Evolutionary conservation across 2,888 invertebrate genomes (phyloP).

Genomic region (Leptinotarsa rubiginosa): DNA sequence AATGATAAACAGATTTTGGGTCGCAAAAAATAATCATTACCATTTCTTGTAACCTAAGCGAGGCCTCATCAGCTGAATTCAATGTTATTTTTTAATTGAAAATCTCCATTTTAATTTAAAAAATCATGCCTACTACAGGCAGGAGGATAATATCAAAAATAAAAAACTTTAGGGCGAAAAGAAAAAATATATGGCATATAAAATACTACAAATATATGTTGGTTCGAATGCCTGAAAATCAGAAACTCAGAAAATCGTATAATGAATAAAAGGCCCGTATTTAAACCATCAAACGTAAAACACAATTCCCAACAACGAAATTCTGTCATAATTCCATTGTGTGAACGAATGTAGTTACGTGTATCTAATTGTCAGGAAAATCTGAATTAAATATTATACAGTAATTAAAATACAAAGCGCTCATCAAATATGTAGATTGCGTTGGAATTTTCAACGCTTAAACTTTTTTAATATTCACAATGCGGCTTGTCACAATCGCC

Average conservation of each 20-base stretch:
- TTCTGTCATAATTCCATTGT: constrained; percentile 63
- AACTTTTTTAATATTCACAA: constrained; percentile 66
- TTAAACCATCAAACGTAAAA: constrained; percentile 57
- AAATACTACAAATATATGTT: no score
- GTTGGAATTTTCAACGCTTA: constrained; percentile 66
- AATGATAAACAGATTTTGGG: no score
- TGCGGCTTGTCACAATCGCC: constrained; percentile 40
- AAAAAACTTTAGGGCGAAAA: no score
- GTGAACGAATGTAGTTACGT: constrained; percentile 60
- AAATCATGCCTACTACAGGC: no score
- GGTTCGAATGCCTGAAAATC: no score
- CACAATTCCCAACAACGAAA: constrained; percentile 61
- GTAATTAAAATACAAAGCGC: constrained; percentile 68
- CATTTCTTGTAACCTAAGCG: no score
- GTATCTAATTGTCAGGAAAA: constrained; percentile 67
- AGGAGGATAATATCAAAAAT: no score
- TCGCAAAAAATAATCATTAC: no score
- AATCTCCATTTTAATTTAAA: background rate
- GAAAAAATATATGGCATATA: no score
- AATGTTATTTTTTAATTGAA: background rate
- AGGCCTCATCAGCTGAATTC: no score
- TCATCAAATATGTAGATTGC: constrained; percentile 67
- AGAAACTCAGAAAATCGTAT: no score
- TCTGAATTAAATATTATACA: constrained; percentile 67
- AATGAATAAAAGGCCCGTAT: constrained; percentile 33